Conservation (phyloP, 2,888 invertebrate species). For the Scelioninae gen. 2 region DNA sequence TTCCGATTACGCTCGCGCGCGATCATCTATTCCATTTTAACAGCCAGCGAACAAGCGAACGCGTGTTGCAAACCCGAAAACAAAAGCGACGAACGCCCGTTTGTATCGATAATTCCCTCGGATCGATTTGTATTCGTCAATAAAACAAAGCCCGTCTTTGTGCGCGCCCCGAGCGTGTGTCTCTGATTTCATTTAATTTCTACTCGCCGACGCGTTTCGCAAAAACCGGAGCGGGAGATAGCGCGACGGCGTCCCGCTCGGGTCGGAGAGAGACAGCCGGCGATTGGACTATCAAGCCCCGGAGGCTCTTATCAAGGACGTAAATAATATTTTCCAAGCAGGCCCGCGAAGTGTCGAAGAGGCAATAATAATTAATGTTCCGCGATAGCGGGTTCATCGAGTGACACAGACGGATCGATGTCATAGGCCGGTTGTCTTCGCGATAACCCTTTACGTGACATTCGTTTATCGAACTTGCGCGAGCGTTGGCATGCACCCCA, state of each 20-base stretch:
- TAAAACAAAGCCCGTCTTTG: conserved; percentile 55
- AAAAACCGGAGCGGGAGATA: conserved; percentile 37
- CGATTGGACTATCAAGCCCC: conserved; percentile 44
- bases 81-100: conserved; percentile 40
- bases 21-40: conserved; percentile 52
- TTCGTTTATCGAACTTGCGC: conserved; percentile 68
- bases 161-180: conserved; percentile 37
- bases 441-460: conserved; percentile 74
- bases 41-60: conserved; percentile 44
- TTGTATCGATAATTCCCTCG: conserved; percentile 47
- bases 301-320: conserved; percentile 57
- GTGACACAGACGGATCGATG: conserved; percentile 75
- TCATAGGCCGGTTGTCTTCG: conserved; percentile 73
- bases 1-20: conserved; percentile 46
- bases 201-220: conserved; percentile 32
- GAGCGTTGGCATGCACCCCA: conserved; percentile 62
- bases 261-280: background rate
- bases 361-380: conserved; percentile 75
- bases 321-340: conserved; percentile 65
- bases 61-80: conserved; percentile 48
- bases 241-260: conserved; percentile 38
- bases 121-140: conserved; percentile 53
- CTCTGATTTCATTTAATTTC: conserved; percentile 58
- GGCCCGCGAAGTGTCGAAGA: conserved; percentile 71
- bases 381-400: conserved; percentile 69